Conservation (phyloP, 2,797 vertebrate genomes). For the Sebastes hubbsi region DNA sequence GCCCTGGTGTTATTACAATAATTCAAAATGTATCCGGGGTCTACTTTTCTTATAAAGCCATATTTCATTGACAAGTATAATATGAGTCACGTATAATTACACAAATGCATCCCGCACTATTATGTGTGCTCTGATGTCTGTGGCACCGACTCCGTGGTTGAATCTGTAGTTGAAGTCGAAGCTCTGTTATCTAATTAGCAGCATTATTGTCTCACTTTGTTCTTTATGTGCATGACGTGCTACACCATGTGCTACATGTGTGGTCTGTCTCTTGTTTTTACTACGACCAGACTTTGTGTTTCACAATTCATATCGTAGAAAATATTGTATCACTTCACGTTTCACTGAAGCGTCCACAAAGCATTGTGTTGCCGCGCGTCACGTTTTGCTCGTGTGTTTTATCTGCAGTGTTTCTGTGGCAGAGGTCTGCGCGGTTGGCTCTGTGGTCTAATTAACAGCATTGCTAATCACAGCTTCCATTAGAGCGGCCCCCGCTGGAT, state of each 20-base stretch:
- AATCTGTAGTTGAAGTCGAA: slow-evolving; percentile 24
- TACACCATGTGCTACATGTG: slow-evolving; percentile 35
- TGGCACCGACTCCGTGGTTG: slow-evolving; percentile 27
- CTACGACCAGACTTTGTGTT: slow-evolving; percentile 11
- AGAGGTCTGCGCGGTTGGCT: slow-evolving; percentile 73
- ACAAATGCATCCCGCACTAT: neutral
- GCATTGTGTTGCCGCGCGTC: slow-evolving; percentile 32
- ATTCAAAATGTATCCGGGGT: neutral
- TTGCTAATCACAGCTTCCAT: slow-evolving; percentile 84
- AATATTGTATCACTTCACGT: slow-evolving; percentile 44
- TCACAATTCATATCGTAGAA: slow-evolving; percentile 15
- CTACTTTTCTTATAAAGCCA: neutral
- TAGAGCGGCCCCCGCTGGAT: slow-evolving; percentile 80
- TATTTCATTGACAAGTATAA: slow-evolving; percentile 19
- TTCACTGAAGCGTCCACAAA: slow-evolving; percentile 45
- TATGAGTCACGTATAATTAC: slow-evolving; percentile 5
- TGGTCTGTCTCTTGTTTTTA: slow-evolving; percentile 20
- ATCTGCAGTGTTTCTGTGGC: slow-evolving; percentile 62
- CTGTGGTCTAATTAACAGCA: slow-evolving; percentile 83
- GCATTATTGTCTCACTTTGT: slow-evolving; percentile 55
- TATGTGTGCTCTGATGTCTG: slow-evolving; percentile 11
- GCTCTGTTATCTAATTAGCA: slow-evolving; percentile 62
- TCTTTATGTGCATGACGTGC: slow-evolving; percentile 28
- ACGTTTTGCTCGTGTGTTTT: slow-evolving; percentile 44
- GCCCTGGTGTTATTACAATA: neutral